phyloP scores from a whole-genome alignment of 2,113 vertebrate genomes.

The Apaloderma vittatum region DNA sequence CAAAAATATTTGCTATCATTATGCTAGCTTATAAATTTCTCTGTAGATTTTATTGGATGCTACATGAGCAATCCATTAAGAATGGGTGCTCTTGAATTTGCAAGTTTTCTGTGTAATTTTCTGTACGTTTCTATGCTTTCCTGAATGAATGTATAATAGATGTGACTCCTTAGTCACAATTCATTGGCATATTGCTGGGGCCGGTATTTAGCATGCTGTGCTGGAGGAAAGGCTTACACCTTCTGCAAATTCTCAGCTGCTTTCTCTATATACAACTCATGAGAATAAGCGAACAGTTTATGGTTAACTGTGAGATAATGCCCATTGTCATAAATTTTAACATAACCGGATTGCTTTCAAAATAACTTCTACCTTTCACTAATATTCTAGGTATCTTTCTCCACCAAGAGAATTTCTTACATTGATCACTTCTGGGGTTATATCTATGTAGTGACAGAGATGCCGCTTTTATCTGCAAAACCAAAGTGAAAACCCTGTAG shows the following conservation, averaged over 20 bases:
- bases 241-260: neutral
- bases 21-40: neutral
- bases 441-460: accelerated
- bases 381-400: neutral
- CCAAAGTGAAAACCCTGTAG: neutral
- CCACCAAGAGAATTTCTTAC: neutral
- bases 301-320: neutral
- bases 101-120: neutral
- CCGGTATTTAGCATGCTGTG: neutral
- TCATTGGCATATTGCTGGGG: neutral
- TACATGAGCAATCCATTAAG: neutral
- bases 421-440: neutral
- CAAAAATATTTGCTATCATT: neutral
- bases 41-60: neutral
- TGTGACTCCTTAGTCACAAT: neutral
- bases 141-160: neutral
- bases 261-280: neutral
- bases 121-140: neutral
- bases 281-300: neutral
- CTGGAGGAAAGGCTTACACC: neutral
- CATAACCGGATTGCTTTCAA: neutral
- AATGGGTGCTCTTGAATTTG: neutral
- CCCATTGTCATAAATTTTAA: neutral
- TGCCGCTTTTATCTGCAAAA: neutral
- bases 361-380: neutral